These are phyloP conservation scores for Neodontobutis hainanensis DNA, from an alignment of 2,113 vertebrate species.

Conservation along the genomic window DNA sequence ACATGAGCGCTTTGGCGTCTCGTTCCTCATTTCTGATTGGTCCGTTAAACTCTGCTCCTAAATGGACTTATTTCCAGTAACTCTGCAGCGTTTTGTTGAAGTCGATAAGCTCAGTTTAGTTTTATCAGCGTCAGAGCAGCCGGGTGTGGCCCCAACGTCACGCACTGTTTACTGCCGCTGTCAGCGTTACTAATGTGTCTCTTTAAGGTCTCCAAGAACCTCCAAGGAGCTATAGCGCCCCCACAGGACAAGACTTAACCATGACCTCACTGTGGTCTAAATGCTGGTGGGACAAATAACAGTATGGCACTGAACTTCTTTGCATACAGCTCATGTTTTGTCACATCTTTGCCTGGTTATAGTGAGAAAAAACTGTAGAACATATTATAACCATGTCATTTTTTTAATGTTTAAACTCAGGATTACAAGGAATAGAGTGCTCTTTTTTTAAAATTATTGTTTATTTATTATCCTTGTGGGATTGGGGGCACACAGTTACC, in stretches of 20 bases:
- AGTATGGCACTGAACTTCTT: too few species aligned
- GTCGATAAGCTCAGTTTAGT: conserved; percentile 60
- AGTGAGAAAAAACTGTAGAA: too few species aligned
- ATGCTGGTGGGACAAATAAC: too few species aligned
- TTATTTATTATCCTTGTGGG: too few species aligned
- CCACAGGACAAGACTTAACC: background rate
- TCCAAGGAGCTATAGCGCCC: background rate
- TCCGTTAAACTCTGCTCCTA: background rate
- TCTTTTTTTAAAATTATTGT: too few species aligned
- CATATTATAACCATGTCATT: too few species aligned
- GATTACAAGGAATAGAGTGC: too few species aligned
- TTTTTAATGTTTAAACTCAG: too few species aligned
- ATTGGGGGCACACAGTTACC: too few species aligned
- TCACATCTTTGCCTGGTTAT: too few species aligned
- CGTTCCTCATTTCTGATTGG: background rate
- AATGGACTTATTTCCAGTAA: conserved; percentile 20
- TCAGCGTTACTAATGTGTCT: background rate
- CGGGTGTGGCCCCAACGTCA: conserved; percentile 56
- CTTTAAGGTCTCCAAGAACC: background rate
- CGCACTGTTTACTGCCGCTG: background rate
- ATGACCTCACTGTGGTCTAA: too few species aligned
- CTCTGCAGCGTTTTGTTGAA: conserved; percentile 25
- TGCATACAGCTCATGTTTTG: too few species aligned
- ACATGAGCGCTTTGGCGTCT: background rate
- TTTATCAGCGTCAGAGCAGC: conserved; percentile 64